Conservation (phyloP, 2,113 vertebrate genomes). For the Anser cygnoides region DNA sequence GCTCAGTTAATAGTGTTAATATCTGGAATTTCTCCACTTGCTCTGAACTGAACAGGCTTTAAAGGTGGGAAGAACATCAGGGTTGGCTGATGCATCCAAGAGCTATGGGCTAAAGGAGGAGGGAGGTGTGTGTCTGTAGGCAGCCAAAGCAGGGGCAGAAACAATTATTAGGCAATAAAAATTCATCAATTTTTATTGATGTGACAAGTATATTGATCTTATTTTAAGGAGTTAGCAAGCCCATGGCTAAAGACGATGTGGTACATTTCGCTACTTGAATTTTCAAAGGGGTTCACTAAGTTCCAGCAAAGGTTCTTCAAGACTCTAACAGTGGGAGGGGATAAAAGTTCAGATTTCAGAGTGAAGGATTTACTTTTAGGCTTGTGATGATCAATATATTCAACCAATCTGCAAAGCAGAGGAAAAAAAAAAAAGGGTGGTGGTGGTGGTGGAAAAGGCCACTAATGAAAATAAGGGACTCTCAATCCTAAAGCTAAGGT, state of each 20-base stretch:
- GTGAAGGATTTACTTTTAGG: background rate
- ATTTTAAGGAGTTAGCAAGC: background rate
- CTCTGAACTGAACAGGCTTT: background rate
- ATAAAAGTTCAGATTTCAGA: background rate
- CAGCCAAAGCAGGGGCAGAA: background rate
- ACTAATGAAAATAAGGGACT: background rate
- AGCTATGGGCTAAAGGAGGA: background rate
- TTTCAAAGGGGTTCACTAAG: background rate
- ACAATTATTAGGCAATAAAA: background rate
- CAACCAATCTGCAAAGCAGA: background rate
- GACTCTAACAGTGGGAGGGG: background rate
- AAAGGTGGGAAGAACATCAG: background rate
- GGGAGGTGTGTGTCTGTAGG: background rate
- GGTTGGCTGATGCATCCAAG: background rate
- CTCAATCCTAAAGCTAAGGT: background rate
- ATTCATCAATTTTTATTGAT: too few relatives aligned
- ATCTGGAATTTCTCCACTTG: background rate
- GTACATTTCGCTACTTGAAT: background rate
- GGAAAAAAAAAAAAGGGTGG: background rate
- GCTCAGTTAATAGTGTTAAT: background rate
- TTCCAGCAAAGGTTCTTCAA: background rate
- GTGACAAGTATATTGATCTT: background rate
- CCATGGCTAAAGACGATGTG: fast-evolving
- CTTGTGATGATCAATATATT: background rate
- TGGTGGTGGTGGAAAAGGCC: background rate